Evolutionary conservation across 2,113 vertebrate genomes (phyloP), one percentile per base, ranked within the genome.

Genomic region (Labrus mixtus): DNA sequence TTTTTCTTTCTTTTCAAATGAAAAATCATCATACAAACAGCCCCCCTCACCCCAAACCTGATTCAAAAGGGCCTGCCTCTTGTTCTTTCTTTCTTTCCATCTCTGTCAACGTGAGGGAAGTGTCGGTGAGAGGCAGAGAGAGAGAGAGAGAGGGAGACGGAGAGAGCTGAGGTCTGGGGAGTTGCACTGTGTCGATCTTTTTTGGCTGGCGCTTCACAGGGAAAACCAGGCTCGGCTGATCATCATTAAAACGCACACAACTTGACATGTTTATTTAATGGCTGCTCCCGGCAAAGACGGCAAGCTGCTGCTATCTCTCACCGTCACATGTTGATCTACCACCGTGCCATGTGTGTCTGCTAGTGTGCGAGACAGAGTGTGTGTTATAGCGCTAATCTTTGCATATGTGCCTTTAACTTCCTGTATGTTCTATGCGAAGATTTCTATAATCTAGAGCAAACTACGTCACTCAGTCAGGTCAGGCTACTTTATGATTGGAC

Each of bases 211-310:
- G 84, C 89, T 92, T 93, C 91, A 93, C 90, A 93, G 86, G 78
- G 74, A 90, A 90, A 87, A 77, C 72, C 68, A 59, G 82, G 87
- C 84, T 87, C 78, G 90, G 90, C 88, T 93, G 91, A 93, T 91
- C 92, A 89, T 91, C 90, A 92, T 93, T 91, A 91, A 91, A 94
- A 92, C 82, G 87, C 88, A 86, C 90, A 89, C 88, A 91, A 93
- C 91, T 93, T 93, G 92, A 94, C 91, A 90, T 93, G 92, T 94
- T 93, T 94, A 93, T 93, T 93, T 93, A 93, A 94, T 93, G 91
- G 89, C 87, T 91, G 91, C 93, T 94, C 87, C 84, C 86, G 88
- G 92, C 90, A 65, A 90, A 92, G 90, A 87, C 89, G 83, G 90
- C 93, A 93, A 93, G 91, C 90, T 93, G 92, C 91, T 93, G 90